These are phyloP conservation scores for Saccostrea glomerata DNA, from an alignment of 1,140 invertebrate genomes.

Conservation along the genomic window DNA sequence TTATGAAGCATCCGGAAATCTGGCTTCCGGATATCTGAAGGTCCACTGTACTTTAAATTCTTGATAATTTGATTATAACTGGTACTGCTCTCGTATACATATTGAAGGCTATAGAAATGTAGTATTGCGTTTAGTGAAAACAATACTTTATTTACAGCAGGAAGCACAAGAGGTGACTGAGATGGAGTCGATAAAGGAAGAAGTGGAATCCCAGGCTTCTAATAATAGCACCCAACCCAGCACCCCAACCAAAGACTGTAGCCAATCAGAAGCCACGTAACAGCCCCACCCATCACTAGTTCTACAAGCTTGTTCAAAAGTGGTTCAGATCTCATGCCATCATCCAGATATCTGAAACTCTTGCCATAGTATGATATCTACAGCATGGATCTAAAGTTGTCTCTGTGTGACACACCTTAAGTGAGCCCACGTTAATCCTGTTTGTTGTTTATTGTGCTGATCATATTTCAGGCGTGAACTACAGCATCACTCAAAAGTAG, in stretches of 20 bases:
- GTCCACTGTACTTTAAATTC: too few species aligned
- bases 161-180: slow-evolving; percentile 59
- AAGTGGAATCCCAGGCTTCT: slow-evolving; percentile 62
- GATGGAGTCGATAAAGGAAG: slow-evolving; percentile 73
- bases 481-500: slow-evolving; percentile 3
- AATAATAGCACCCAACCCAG: slow-evolving; percentile 36
- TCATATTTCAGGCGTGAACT: slow-evolving; percentile 13
- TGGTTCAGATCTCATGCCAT: slow-evolving; percentile 32
- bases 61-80: too few species aligned
- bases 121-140: not conserved
- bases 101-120: too few species aligned
- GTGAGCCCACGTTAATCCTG: slow-evolving; percentile 6
- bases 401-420: not conserved
- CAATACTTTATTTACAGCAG: slow-evolving; percentile 27
- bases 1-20: too few species aligned
- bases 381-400: slow-evolving; percentile 6
- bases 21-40: too few species aligned
- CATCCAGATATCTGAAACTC: not conserved
- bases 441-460: slow-evolving; percentile 16
- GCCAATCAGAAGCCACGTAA: slow-evolving; percentile 5
- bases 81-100: too few species aligned
- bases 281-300: not conserved
- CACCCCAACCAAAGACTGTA: slow-evolving; percentile 40
- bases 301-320: slow-evolving; percentile 24
- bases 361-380: slow-evolving; percentile 21